These are phyloP conservation scores for Cetoscarus ocellatus DNA, from an alignment of 2,797 vertebrate genomes.

Conservation along the genomic window DNA sequence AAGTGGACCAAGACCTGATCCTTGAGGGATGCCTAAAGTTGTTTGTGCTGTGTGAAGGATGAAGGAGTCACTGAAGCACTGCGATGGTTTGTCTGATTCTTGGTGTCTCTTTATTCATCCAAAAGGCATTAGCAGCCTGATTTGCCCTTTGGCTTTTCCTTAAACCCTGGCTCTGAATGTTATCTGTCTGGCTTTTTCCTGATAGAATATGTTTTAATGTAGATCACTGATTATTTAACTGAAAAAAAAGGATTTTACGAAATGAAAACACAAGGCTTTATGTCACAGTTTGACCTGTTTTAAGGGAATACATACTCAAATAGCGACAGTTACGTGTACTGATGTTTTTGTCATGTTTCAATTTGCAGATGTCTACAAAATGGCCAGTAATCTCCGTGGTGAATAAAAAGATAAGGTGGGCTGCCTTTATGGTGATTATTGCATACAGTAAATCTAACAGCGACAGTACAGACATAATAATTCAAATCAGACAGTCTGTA, in stretches of 20 bases:
- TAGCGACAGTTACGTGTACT: background rate
- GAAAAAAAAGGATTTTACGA: background rate
- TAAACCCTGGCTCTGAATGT: constrained; percentile 4
- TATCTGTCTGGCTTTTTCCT: constrained; percentile 2
- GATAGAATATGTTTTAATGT: constrained; percentile 2
- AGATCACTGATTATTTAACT: background rate
- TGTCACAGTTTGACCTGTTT: constrained; percentile 8
- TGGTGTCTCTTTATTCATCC: background rate
- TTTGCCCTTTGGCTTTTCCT: background rate
- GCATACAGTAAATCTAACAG: background rate
- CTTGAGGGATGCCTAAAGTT: no score
- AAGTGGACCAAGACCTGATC: no score
- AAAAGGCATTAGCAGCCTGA: background rate
- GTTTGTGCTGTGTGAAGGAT: no score
- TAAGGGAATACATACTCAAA: background rate
- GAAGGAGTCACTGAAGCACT: no score
- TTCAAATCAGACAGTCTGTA: background rate
- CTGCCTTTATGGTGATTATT: constrained; percentile 1
- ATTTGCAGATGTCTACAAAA: background rate
- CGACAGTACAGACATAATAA: constrained; percentile 1
- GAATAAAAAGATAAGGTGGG: background rate
- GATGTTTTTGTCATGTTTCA: constrained; percentile 6
- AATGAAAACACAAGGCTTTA: constrained; percentile 15
- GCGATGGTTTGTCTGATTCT: no score
- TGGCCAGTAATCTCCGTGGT: background rate